Evolutionary conservation across 2,797 vertebrate genomes (phyloP).

Genomic region (Pteronotus mesoamericanus): DNA sequence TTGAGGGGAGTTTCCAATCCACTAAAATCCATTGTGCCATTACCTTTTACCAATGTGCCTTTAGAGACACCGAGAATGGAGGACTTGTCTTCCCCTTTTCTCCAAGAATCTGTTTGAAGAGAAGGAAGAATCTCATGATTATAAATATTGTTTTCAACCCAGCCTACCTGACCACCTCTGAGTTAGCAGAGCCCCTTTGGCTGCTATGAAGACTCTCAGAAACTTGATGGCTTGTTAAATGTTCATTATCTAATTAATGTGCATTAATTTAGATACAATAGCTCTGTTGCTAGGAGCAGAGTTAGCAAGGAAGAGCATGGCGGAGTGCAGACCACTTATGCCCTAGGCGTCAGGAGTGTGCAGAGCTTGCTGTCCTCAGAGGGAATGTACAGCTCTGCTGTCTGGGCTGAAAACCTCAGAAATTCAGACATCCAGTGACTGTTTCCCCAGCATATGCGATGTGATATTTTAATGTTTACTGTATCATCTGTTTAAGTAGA

Average conservation of each 20-base stretch:
- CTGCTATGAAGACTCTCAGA: conserved; percentile 46
- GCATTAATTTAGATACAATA: conserved; percentile 60
- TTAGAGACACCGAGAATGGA: neutral
- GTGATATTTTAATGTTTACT: conserved; percentile 29
- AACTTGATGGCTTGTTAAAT: conserved; percentile 56
- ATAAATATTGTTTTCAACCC: conserved; percentile 65
- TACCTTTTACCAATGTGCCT: neutral
- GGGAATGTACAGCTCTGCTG: neutral
- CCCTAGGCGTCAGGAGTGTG: neutral
- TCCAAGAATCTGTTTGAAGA: neutral
- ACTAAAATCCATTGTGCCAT: conserved; percentile 1
- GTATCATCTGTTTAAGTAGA: conserved; percentile 54
- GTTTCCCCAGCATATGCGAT: neutral
- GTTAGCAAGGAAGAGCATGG: neutral
- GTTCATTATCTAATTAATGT: conserved; percentile 56
- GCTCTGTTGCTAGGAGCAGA: conserved; percentile 52
- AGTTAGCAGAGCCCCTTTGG: conserved; percentile 49
- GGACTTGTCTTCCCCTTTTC: conserved; percentile 27
- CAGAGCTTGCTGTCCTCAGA: neutral
- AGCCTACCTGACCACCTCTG: conserved; percentile 42
- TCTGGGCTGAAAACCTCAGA: neutral
- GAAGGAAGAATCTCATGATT: conserved; percentile 60
- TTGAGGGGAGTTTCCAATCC: neutral
- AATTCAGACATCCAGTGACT: neutral
- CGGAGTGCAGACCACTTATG: neutral